These are phyloP conservation scores for Ditula angustiorana DNA, from an alignment of 2,888 invertebrate species.

Conservation along the genomic window DNA sequence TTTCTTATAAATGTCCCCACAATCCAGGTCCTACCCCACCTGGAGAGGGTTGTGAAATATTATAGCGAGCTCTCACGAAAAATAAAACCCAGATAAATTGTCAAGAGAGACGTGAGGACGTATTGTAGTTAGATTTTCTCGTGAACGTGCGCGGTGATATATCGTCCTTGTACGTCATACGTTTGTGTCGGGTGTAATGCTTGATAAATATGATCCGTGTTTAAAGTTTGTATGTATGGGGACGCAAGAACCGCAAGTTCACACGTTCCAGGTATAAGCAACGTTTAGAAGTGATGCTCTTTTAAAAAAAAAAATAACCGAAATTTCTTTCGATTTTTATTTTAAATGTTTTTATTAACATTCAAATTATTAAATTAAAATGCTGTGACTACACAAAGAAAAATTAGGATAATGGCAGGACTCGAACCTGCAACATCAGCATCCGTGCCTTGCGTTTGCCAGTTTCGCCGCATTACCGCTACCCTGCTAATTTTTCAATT, in stretches of 20 bases:
- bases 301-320: background rate
- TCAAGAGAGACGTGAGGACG: conserved; percentile 34
- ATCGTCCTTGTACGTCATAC: conserved; percentile 5
- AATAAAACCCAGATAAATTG: conserved; percentile 49
- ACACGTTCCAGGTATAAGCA: background rate
- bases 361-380: no score
- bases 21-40: conserved; percentile 49
- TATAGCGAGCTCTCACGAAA: conserved; percentile 55
- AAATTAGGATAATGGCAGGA: no score
- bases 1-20: background rate
- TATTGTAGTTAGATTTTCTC: conserved; percentile 36
- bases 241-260: background rate
- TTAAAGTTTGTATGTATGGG: background rate
- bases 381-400: no score
- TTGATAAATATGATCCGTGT: conserved; percentile 8
- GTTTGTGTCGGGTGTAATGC: background rate
- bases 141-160: conserved; percentile 9
- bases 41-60: conserved; percentile 59
- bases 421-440: no score
- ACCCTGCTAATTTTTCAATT: no score
- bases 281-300: background rate
- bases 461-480: no score
- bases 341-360: no score
- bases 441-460: no score
- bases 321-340: no score